Conservation (phyloP, 2,888 invertebrate genomes). For the Rhamnusium bicolor region DNA sequence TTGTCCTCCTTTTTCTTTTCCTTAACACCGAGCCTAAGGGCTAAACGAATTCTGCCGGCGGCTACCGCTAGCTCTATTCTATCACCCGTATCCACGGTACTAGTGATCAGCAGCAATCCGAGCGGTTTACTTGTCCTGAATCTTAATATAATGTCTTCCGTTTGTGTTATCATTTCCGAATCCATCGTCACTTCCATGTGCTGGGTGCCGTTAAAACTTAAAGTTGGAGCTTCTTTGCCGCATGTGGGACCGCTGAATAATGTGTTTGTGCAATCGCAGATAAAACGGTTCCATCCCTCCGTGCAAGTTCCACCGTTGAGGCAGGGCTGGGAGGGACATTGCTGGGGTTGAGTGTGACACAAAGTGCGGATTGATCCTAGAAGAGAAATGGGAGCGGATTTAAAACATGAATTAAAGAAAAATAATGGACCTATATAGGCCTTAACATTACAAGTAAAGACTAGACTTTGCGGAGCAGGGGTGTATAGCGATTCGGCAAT, state of each 20-base stretch:
- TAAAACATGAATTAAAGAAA: constrained; percentile 17
- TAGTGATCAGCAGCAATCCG: constrained; percentile 85
- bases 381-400: constrained; percentile 32
- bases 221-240: constrained; percentile 89
- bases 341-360: constrained; percentile 87
- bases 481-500: no score
- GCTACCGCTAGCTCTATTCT: constrained; percentile 89
- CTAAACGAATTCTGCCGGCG: constrained; percentile 86
- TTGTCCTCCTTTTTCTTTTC: constrained; percentile 76
- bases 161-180: constrained; percentile 77
- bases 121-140: constrained; percentile 88
- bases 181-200: constrained; percentile 76
- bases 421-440: neutral
- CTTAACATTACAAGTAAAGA: no score
- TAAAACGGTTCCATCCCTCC: constrained; percentile 96
- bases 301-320: constrained; percentile 90
- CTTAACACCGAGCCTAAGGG: constrained; percentile 83
- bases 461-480: no score
- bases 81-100: constrained; percentile 85
- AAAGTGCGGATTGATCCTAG: constrained; percentile 90
- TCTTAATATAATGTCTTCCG: constrained; percentile 89
- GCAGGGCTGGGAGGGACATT: constrained; percentile 90
- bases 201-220: constrained; percentile 91
- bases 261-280: constrained; percentile 94
- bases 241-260: constrained; percentile 93